Evolutionary conservation across 1,140 invertebrate species (phyloP).

Genomic region (Drosophila equinoxialis): DNA sequence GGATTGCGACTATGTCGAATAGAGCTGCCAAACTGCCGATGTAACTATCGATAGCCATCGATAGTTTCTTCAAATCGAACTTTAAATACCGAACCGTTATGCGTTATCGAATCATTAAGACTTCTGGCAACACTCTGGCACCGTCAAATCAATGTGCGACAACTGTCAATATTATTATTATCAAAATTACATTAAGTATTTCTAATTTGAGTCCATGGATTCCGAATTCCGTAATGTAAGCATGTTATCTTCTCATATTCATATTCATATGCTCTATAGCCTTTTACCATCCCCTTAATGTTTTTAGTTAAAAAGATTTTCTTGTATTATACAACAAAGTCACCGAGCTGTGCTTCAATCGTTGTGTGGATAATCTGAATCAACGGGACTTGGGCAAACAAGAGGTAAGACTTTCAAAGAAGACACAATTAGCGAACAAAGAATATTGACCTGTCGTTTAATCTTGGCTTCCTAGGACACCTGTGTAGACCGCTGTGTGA

Average conservation of each 20-base stretch:
- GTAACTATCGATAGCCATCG: too few species aligned
- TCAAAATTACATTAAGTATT: not conserved
- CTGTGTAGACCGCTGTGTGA: slow-evolving; percentile 92
- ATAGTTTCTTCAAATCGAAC: too few species aligned
- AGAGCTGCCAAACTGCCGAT: not conserved
- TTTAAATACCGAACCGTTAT: too few species aligned
- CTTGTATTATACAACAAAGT: slow-evolving; percentile 93
- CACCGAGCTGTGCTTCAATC: slow-evolving; percentile 92
- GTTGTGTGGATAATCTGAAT: slow-evolving; percentile 93
- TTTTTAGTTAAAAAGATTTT: slow-evolving; percentile 91
- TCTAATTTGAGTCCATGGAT: slow-evolving; percentile 48
- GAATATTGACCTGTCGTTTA: not conserved
- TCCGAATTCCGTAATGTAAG: slow-evolving; percentile 71
- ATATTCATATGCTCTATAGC: too few species aligned
- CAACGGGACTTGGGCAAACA: slow-evolving; percentile 88
- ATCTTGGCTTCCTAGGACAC: slow-evolving; percentile 84
- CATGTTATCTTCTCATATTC: not conserved
- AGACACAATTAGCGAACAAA: not conserved
- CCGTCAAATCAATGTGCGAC: not conserved
- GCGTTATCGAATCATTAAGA: not conserved
- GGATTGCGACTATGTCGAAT: not conserved
- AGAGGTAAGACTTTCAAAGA: slow-evolving; percentile 84
- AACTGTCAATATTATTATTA: not conserved
- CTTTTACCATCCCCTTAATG: not conserved
- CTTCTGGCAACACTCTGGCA: not conserved